A percentile compares a stretch with the other conserved stretches of the same genome.
phyloP scores from a whole-genome alignment of 2,113 vertebrate species.

The Orcinus orca region DNA sequence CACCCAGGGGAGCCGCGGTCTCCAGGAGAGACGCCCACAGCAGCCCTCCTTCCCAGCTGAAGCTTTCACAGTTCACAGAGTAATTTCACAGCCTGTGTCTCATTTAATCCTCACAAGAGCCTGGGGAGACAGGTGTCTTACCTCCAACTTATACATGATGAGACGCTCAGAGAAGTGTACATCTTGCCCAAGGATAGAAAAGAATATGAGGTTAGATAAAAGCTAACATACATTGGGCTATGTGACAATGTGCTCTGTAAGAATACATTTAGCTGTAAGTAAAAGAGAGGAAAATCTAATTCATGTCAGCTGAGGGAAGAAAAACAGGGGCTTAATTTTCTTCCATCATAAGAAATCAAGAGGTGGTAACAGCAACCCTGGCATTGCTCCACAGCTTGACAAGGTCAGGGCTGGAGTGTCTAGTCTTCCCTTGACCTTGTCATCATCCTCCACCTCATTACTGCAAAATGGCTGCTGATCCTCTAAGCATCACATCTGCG shows the following conservation, averaged over 20 bases:
- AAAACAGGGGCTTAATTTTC: background rate
- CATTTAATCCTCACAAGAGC: background rate
- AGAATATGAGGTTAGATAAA: background rate
- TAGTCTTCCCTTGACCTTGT: background rate
- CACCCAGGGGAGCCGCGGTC: background rate
- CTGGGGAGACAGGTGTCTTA: background rate
- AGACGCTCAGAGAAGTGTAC: background rate
- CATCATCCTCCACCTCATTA: background rate
- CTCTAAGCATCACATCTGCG: background rate
- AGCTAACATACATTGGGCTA: background rate
- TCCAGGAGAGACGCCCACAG: background rate
- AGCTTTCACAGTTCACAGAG: background rate
- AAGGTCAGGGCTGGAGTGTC: background rate
- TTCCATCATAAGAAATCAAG: background rate
- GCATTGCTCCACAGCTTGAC: background rate
- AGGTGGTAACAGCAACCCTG: background rate
- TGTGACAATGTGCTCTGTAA: background rate
- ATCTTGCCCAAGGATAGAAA: background rate
- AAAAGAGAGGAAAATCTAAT: background rate
- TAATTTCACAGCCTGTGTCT: background rate
- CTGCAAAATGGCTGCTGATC: background rate
- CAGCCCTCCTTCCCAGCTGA: background rate
- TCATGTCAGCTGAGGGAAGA: background rate
- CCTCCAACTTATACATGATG: fast-evolving
- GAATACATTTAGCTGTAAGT: background rate